A percentile compares a stretch with the other conserved stretches of the same genome.
Evolutionary conservation across 37 sponge, comb jelly and placozoan species (phyloP).

Genomic region (Geodia barretti): DNA sequence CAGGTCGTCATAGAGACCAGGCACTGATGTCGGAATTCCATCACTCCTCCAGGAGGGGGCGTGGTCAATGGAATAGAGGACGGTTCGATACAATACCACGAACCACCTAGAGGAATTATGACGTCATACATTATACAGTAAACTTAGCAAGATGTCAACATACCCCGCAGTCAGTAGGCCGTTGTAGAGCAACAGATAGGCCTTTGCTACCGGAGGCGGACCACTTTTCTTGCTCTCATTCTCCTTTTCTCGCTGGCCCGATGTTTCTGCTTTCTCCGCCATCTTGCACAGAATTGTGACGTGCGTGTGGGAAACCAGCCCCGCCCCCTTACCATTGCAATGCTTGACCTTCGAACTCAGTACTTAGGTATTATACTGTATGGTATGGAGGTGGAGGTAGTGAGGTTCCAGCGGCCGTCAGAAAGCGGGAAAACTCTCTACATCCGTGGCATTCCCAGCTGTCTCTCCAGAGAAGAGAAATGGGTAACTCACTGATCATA

Average conservation of each 20-base stretch:
- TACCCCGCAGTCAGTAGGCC: constrained; percentile 64
- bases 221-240: neutral
- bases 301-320: no score
- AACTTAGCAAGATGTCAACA: no score
- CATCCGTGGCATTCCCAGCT: constrained; percentile 8
- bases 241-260: no score
- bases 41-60: neutral
- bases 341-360: no score
- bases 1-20: constrained; percentile 46
- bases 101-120: constrained; percentile 20
- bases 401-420: constrained; percentile 10
- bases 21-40: constrained; percentile 2
- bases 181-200: constrained; percentile 73
- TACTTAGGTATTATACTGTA: no score
- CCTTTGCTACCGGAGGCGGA: constrained; percentile 16
- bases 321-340: no score
- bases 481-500: neutral
- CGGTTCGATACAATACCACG: constrained; percentile 18
- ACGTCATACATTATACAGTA: neutral
- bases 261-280: no score
- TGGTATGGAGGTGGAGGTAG: constrained; percentile 20
- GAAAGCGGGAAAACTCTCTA: constrained; percentile 10
- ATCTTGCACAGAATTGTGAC: no score
- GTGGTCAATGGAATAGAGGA: constrained; percentile 18
- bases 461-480: constrained; percentile 4